Evolutionary conservation across 1,140 invertebrate species (phyloP).

Genomic region (Laodelphax striatellus): DNA sequence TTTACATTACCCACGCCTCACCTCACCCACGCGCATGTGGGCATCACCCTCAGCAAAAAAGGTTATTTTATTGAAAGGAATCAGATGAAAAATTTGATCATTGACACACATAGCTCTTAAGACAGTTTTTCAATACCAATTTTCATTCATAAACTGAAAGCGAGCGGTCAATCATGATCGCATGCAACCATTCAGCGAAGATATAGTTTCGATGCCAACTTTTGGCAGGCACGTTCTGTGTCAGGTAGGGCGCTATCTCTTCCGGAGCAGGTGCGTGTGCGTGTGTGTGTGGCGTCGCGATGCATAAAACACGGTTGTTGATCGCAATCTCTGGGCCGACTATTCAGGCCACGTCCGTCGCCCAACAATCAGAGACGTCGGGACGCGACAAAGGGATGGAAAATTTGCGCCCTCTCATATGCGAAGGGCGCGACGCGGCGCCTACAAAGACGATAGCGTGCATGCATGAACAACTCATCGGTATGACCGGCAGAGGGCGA

Average conservation of each 20-base stretch:
- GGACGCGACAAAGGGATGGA: neutral
- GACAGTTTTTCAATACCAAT: too few relatives aligned
- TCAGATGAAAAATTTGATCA: too few relatives aligned
- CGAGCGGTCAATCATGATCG: too few relatives aligned
- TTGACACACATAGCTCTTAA: too few relatives aligned
- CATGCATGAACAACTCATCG: slow-evolving; percentile 2
- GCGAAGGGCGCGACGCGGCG: neutral
- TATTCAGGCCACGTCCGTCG: neutral
- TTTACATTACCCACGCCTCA: too few relatives aligned
- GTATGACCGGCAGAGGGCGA: neutral
- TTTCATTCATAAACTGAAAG: too few relatives aligned
- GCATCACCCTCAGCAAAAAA: too few relatives aligned
- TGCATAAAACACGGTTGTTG: neutral
- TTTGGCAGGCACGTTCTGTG: too few relatives aligned
- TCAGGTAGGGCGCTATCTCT: neutral
- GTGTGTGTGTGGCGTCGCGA: neutral
- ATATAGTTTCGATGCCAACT: too few relatives aligned
- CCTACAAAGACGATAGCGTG: neutral
- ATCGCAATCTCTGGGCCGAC: neutral
- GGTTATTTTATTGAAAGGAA: too few relatives aligned
- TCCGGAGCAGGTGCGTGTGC: neutral
- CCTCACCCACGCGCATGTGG: too few relatives aligned
- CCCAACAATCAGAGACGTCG: slow-evolving; percentile 1
- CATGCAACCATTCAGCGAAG: too few relatives aligned
- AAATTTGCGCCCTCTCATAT: slow-evolving; percentile 2